phyloP scores from a whole-genome alignment of 2,888 invertebrate species.

The Diogma glabrata region DNA sequence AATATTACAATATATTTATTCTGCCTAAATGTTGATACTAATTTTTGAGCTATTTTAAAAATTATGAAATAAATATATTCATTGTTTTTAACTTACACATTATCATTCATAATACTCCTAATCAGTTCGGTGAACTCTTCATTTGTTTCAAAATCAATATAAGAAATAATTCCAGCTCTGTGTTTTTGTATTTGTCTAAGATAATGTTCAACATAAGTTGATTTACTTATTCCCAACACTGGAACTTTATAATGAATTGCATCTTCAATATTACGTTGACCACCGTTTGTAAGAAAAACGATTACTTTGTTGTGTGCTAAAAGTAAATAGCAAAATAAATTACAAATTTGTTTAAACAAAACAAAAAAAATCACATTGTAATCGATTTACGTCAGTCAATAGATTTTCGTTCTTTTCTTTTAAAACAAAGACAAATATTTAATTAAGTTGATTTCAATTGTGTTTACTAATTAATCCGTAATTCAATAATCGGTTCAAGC shows the following conservation, averaged over 20 bases:
- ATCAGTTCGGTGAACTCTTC: constrained; percentile 19
- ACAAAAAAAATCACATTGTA: background rate
- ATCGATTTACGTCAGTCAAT: no score
- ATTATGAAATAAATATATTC: background rate
- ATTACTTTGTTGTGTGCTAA: constrained; percentile 21
- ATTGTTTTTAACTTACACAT: constrained; percentile 18
- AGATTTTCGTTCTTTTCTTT: no score
- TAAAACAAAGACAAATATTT: no score
- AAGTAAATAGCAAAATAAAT: constrained; percentile 11
- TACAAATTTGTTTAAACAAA: background rate
- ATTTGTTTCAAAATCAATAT: constrained; percentile 21
- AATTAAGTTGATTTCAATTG: no score
- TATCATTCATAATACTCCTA: constrained; percentile 19
- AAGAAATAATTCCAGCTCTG: constrained; percentile 20
- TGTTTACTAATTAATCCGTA: no score
- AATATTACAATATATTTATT: background rate
- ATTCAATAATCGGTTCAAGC: no score
- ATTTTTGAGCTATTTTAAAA: background rate
- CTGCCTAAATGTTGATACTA: background rate
- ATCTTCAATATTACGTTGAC: constrained; percentile 24
- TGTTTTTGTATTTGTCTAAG: constrained; percentile 22
- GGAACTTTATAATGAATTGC: constrained; percentile 24
- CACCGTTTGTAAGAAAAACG: constrained; percentile 23
- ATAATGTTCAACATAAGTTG: constrained; percentile 23
- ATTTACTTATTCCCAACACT: constrained; percentile 22